Conservation (phyloP, 2,888 invertebrate genomes). For the Calliphora vomitoria region DNA sequence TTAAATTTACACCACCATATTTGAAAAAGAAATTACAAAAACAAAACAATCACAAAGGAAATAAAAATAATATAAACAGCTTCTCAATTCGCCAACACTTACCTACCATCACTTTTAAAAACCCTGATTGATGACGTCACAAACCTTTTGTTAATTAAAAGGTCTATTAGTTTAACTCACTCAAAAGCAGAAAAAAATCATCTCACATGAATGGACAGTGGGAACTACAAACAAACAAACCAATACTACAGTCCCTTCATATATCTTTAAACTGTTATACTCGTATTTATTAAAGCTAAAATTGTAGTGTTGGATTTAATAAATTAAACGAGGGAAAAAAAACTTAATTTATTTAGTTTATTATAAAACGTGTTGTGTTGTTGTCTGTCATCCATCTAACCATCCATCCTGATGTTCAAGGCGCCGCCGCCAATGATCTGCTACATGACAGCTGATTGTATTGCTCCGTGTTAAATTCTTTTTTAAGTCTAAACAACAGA, state of each 20-base stretch:
- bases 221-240: no score
- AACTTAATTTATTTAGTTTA: no score
- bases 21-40: not conserved
- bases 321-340: not conserved
- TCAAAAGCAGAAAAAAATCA: not conserved
- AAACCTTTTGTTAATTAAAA: conserved; percentile 56
- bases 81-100: no score
- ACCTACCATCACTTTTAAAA: not conserved
- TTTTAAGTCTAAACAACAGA: not conserved
- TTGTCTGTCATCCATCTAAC: conserved; percentile 16
- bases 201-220: no score
- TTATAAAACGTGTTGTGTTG: conserved; percentile 15
- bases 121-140: conserved; percentile 48
- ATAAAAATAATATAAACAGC: no score
- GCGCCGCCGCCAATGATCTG: conserved; percentile 68
- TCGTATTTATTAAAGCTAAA: not conserved
- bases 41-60: not conserved
- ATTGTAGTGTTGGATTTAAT: not conserved
- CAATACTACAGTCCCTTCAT: no score
- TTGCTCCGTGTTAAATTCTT: not conserved
- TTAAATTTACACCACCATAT: conserved; percentile 56
- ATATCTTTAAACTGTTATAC: no score
- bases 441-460: conserved; percentile 66
- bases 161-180: conserved; percentile 27
- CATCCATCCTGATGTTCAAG: conserved; percentile 56